Evolutionary conservation across 1,140 invertebrate genomes (phyloP).

Genomic region (Babylonia areolata): DNA sequence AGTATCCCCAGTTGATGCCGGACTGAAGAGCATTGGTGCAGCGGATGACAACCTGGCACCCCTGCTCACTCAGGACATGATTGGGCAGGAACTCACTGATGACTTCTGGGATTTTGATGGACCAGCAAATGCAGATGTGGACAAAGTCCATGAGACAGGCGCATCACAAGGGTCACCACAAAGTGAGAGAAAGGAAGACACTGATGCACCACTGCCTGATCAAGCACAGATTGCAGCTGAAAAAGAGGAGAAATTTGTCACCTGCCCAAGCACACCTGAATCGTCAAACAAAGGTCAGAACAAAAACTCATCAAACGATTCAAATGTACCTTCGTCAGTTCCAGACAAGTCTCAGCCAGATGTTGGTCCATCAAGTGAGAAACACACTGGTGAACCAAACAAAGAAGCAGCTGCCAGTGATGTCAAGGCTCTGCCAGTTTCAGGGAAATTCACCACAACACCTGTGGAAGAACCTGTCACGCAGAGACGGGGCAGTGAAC

Average conservation of each 20-base stretch:
- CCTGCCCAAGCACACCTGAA: neutral
- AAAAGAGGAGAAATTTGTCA: slow-evolving; percentile 12
- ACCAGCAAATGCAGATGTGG: neutral
- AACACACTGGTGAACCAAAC: no score
- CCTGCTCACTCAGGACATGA: neutral
- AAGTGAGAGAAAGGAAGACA: no score
- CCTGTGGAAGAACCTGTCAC: neutral
- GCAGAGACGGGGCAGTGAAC: neutral
- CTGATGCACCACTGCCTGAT: no score
- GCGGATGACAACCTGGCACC: no score
- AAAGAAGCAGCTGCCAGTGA: no score
- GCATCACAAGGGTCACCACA: no score
- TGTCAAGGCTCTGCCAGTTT: neutral
- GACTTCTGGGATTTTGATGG: slow-evolving; percentile 35
- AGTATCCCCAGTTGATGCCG: neutral
- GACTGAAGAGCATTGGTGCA: neutral
- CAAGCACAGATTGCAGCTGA: neutral
- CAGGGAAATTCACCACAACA: neutral
- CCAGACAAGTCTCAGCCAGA: neutral
- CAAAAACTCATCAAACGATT: neutral
- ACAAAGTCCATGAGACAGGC: neutral
- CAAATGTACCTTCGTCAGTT: neutral
- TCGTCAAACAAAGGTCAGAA: neutral
- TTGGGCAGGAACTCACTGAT: neutral
- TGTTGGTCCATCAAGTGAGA: neutral